Conservation (phyloP, 2,888 invertebrate genomes). For the Ophion obscuratus region DNA sequence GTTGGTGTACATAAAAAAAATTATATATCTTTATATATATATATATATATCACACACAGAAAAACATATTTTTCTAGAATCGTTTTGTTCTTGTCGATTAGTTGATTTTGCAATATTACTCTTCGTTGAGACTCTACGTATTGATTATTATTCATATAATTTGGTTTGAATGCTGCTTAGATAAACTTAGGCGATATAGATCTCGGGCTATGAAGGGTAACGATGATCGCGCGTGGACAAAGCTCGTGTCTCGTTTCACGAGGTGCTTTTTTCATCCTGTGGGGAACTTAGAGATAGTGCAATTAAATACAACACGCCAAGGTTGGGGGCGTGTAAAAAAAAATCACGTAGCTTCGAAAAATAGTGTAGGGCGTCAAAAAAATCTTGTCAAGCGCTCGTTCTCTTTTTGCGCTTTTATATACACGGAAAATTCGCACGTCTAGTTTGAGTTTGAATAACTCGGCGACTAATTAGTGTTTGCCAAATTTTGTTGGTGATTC, state of each 20-base stretch:
- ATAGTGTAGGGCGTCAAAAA: too few relatives aligned
- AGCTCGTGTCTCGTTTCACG: constrained; percentile 50
- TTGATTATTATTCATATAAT: constrained; percentile 48
- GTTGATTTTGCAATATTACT: constrained; percentile 72
- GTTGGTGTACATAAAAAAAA: constrained; percentile 88
- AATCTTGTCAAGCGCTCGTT: too few relatives aligned
- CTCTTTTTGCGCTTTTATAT: too few relatives aligned
- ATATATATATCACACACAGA: constrained; percentile 83
- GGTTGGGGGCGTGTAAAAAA: too few relatives aligned
- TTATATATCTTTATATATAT: constrained; percentile 45
- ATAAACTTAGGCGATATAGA: constrained; percentile 67
- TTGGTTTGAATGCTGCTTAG: constrained; percentile 82
- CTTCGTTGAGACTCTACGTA: constrained; percentile 64
- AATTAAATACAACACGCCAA: too few relatives aligned
- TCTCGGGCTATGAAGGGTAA: constrained; percentile 3
- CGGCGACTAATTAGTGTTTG: too few relatives aligned
- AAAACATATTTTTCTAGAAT: constrained; percentile 81
- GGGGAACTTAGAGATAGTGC: constrained; percentile 13
- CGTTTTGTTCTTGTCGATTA: constrained; percentile 76
- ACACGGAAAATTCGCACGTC: too few relatives aligned
- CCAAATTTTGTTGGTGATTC: too few relatives aligned
- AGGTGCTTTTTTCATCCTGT: constrained; percentile 37
- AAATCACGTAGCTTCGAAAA: too few relatives aligned
- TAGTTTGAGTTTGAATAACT: too few relatives aligned
- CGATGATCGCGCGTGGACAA: constrained; percentile 30